Base-by-base conservation (phyloP, 2,113 vertebrate genomes). In the Hippocampus abdominalis region DNA sequence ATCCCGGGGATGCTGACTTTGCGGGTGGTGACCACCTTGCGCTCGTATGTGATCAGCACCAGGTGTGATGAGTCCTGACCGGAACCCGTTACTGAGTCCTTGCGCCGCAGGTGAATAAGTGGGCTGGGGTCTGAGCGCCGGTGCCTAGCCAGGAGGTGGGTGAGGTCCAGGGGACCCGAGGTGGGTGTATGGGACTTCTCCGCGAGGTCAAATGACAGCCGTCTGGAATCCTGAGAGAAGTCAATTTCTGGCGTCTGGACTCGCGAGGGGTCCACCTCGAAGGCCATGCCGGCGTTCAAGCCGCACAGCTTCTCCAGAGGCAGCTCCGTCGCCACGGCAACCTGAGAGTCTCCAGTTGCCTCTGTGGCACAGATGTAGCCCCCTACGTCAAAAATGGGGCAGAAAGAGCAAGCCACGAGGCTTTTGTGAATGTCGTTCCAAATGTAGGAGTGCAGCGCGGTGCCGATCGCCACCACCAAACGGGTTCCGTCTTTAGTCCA, bases 61-160 rank as follows among this genome's bases (percentile, higher is more conserved):
- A 99, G 91, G 81, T 98, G 94, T 0, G 97, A 98, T 11, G 94
- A 94, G 87, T 98, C 96, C 69, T 95, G 94, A 12, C 94, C 95
- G 0, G 93, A 93, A 72, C 94, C 96, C 0, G 93, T 95, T 57
- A 96, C 23, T n/a, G 86, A 89, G 87, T 98, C 95, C 57, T 92
- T 90, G 54, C 89, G 91, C 13, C 88, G 93, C 60, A 98, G 83
- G 70, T 93, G 92, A 61, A 96, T 79, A 1, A 97, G 93, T 9
- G 94, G 91, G 72, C 90, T 94, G 36, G 89, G 91, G 66, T 96
- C 94, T 0, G 93, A 92, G 69, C 71, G 83, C 0, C 91, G 84
- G 81, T 91, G 93, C 79, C 66, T 89, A 1, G 93, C 89, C 66
- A 91, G 88, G 12, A 98, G 83, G 72, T 95, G 93, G 21, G 95